Conservation (phyloP, 2,113 vertebrate genomes). For the Dicaeum eximium region DNA sequence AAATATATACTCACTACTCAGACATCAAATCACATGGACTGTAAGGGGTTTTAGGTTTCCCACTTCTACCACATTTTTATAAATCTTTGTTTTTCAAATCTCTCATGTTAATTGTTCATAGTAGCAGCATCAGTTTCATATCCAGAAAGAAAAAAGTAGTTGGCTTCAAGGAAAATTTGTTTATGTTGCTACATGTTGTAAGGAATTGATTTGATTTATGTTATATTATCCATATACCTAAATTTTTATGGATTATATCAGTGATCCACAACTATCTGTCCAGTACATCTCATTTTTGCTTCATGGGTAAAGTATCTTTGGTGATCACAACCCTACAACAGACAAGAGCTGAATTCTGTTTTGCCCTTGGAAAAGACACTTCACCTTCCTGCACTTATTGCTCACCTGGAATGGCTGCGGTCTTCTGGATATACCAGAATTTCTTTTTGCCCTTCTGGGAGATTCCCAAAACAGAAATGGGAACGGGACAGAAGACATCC, state of each 20-base stretch:
- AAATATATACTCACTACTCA: neutral
- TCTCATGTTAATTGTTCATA: neutral
- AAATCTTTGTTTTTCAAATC: neutral
- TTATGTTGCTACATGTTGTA: neutral
- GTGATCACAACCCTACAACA: neutral
- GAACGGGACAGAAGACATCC: neutral
- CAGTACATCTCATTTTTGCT: neutral
- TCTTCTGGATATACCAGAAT: neutral
- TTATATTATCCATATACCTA: neutral
- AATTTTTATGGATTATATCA: neutral
- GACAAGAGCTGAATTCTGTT: neutral
- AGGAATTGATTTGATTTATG: neutral
- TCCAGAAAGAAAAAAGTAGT: neutral
- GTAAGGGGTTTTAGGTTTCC: neutral
- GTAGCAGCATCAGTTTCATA: neutral
- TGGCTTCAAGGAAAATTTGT: neutral
- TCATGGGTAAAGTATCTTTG: neutral
- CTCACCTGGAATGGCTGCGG: neutral
- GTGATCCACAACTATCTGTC: neutral
- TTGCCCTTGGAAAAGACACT: neutral
- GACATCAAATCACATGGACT: neutral
- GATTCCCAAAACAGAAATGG: neutral
- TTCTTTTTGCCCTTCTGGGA: neutral
- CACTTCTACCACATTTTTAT: neutral
- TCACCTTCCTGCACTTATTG: neutral